These are phyloP conservation scores for Gorilla gorilla DNA, from an alignment of 2,113 vertebrate genomes.

Conservation along the genomic window DNA sequence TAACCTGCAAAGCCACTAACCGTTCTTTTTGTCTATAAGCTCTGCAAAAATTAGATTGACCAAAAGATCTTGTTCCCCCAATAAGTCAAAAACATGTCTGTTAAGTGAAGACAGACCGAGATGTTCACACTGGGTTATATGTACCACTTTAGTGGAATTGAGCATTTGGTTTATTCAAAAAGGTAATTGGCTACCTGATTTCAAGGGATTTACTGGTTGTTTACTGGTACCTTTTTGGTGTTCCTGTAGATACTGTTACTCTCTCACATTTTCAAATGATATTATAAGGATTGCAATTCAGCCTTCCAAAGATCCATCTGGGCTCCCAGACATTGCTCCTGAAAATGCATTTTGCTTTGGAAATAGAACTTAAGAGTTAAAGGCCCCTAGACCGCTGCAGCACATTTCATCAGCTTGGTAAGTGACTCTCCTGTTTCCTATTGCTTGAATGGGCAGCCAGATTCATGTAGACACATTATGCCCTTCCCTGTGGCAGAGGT, in stretches of 20 bases:
- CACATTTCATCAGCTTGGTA: not conserved
- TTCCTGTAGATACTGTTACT: not conserved
- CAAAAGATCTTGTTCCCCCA: not conserved
- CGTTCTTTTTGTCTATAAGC: not conserved
- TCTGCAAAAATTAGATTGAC: not conserved
- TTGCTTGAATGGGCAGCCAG: not conserved
- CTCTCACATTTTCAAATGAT: not conserved
- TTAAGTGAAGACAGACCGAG: not conserved
- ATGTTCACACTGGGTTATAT: not conserved
- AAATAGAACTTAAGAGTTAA: conserved; percentile 43
- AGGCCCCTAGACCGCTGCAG: not conserved
- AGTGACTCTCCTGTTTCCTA: not conserved
- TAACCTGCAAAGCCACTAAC: not conserved
- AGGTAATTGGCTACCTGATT: not conserved
- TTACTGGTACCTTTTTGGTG: not conserved
- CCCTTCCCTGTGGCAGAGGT: not conserved
- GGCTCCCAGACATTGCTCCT: conserved; percentile 14
- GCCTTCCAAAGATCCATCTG: not conserved
- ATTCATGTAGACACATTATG: conserved; percentile 1
- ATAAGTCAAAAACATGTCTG: not conserved
- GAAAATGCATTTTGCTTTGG: conserved; percentile 8
- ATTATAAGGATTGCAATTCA: not conserved
- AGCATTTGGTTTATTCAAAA: not conserved
- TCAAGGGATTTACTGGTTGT: not conserved
- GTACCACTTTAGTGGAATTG: not conserved